These are phyloP conservation scores for Masnerella sp. DNA, from an alignment of 2,888 invertebrate genomes.

Conservation along the genomic window DNA sequence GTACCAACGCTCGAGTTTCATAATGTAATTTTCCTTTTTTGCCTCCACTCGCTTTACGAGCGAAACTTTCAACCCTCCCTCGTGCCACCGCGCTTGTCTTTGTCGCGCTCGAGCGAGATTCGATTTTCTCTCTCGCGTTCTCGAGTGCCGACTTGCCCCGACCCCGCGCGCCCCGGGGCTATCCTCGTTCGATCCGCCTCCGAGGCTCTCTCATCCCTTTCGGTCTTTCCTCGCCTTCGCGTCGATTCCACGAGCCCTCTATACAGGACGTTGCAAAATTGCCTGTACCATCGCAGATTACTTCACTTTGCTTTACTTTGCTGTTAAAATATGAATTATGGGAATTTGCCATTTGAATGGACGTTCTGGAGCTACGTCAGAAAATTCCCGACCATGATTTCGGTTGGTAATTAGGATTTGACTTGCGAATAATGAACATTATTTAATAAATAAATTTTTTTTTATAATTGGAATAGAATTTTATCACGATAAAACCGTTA, in stretches of 20 bases:
- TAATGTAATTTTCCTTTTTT: constrained; percentile 75
- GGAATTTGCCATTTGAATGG: constrained; percentile 1
- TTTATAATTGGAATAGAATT: too few species aligned
- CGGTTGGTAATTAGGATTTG: too few species aligned
- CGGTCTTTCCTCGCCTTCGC: constrained; percentile 62
- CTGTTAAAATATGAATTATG: constrained; percentile 39
- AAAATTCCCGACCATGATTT: too few species aligned
- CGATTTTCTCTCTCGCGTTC: constrained; percentile 48
- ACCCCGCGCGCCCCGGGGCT: constrained; percentile 46
- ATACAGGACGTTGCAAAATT: constrained; percentile 57
- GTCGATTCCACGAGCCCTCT: constrained; percentile 49
- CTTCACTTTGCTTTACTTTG: constrained; percentile 1
- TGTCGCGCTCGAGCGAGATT: constrained; percentile 12
- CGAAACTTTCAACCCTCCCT: constrained; percentile 71
- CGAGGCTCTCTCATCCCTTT: constrained; percentile 63
- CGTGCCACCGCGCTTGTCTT: constrained; percentile 38
- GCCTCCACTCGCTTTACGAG: constrained; percentile 73
- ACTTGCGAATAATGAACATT: too few species aligned
- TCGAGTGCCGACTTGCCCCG: constrained; percentile 56
- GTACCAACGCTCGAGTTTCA: constrained; percentile 71
- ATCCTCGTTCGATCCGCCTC: constrained; percentile 60
- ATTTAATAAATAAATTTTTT: too few species aligned
- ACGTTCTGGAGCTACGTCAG: too few species aligned
- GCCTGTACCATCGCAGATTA: constrained; percentile 35
- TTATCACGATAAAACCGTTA: too few species aligned